Conservation (phyloP, 2,113 vertebrate genomes). For the Osmerus mordax region DNA sequence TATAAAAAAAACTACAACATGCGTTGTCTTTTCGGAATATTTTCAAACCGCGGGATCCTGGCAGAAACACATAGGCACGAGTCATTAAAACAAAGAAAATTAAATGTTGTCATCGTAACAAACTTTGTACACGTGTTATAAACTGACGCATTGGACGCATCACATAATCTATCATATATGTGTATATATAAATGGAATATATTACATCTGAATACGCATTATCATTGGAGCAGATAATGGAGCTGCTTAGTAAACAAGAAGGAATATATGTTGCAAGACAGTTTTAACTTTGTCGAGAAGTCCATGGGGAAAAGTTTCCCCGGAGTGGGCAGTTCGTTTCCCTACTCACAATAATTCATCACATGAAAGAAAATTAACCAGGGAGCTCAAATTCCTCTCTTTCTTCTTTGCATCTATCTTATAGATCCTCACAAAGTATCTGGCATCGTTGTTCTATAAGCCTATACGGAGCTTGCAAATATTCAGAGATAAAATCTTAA, state of each 20-base stretch:
- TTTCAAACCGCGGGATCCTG: conserved; percentile 73
- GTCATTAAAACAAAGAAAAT: conserved; percentile 79
- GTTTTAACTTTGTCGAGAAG: conserved; percentile 54
- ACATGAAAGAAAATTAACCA: conserved; percentile 63
- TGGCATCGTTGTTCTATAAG: conserved; percentile 58
- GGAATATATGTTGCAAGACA: conserved; percentile 67
- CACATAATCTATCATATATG: conserved; percentile 77
- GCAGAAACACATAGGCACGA: conserved; percentile 93
- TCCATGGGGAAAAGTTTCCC: conserved; percentile 53
- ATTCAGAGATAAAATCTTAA: conserved; percentile 50
- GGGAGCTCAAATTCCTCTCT: conserved; percentile 65
- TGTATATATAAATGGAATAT: conserved; percentile 72
- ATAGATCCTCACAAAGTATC: conserved; percentile 72
- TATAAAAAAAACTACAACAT: conserved; percentile 86
- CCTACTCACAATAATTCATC: conserved; percentile 29
- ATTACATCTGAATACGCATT: conserved; percentile 81
- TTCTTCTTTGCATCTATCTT: conserved; percentile 43
- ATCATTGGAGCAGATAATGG: conserved; percentile 75
- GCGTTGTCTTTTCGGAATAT: conserved; percentile 82
- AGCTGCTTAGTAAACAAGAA: conserved; percentile 70
- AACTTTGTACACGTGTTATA: conserved; percentile 84
- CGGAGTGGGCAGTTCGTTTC: conserved; percentile 64
- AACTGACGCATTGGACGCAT: conserved; percentile 81
- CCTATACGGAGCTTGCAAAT: conserved; percentile 70
- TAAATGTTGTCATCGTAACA: conserved; percentile 84